A percentile compares a stretch with the other conserved stretches of the same genome.
These are phyloP conservation scores for Drosophila histrio DNA, from an alignment of 2,888 invertebrate species.

Conservation along the genomic window DNA sequence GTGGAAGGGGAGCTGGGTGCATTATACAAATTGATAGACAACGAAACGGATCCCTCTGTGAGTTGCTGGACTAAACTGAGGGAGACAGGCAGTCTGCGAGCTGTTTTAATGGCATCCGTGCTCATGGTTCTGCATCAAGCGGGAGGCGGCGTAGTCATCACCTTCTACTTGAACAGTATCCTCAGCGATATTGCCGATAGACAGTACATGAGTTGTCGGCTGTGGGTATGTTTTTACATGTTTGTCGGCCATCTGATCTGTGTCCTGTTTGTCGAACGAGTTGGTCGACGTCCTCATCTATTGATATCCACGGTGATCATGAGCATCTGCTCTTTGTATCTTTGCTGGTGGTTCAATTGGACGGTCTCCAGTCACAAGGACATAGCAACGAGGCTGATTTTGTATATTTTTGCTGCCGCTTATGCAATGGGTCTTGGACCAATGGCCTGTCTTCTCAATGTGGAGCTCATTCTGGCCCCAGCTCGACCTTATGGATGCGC, in stretches of 20 bases:
- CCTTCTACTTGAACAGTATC: background rate
- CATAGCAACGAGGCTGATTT: background rate
- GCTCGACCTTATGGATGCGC: constrained; percentile 20
- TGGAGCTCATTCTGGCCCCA: constrained; percentile 17
- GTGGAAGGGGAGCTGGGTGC: background rate
- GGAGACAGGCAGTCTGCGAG: background rate
- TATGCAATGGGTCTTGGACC: constrained; percentile 25
- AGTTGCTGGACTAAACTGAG: background rate
- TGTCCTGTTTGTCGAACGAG: constrained; percentile 25
- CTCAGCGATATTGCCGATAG: background rate
- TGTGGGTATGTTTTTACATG: background rate
- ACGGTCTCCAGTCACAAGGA: accelerated
- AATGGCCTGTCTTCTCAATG: constrained; percentile 34
- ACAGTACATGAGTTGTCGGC: accelerated
- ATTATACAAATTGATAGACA: background rate
- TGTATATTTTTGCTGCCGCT: background rate
- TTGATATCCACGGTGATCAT: background rate
- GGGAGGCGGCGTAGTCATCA: background rate
- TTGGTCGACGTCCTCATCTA: constrained; percentile 32
- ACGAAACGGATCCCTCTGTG: background rate
- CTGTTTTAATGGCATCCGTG: background rate
- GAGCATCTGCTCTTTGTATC: background rate
- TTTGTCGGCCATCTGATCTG: constrained; percentile 15
- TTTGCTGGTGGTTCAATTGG: constrained; percentile 10
- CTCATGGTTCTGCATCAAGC: background rate